Conservation (phyloP, 2,113 vertebrate species). For the Ailuropoda melanoleuca region DNA sequence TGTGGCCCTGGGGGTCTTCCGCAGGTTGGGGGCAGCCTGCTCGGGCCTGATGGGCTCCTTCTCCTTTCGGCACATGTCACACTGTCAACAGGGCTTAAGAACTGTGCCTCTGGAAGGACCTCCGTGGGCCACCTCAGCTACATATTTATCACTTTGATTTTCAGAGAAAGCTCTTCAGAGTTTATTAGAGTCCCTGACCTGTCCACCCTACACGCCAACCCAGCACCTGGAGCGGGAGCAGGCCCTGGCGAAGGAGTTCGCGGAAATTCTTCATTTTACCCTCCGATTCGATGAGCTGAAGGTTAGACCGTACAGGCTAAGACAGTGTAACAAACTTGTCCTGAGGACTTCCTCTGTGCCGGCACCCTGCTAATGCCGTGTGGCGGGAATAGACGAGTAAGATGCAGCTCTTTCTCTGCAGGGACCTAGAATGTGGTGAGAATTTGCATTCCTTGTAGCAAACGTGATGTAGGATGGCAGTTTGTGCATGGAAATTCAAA, state of each 20-base stretch:
- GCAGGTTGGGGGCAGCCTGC: background rate
- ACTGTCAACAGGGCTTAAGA: background rate
- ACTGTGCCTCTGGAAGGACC: background rate
- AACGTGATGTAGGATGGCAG: background rate
- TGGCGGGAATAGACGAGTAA: background rate
- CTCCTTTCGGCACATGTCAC: accelerated
- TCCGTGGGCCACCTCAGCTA: background rate
- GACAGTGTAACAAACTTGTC: background rate
- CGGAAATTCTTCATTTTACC: slow-evolving; percentile 98
- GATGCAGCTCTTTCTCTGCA: background rate
- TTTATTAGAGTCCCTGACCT: slow-evolving; percentile 94
- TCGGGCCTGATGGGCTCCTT: accelerated
- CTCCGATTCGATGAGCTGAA: slow-evolving; percentile 98
- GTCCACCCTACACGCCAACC: slow-evolving; percentile 94
- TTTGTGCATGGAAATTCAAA: background rate
- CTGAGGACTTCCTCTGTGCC: background rate
- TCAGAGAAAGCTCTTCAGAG: slow-evolving; percentile 96
- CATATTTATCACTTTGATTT: slow-evolving; percentile 58
- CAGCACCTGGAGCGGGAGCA: slow-evolving; percentile 98
- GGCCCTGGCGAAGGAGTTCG: slow-evolving; percentile 98
- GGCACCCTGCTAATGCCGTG: background rate
- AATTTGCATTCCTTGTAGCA: background rate
- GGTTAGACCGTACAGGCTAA: slow-evolving; percentile 81
- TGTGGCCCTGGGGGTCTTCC: accelerated
- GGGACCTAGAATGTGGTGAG: accelerated